Conservation (phyloP, 2,888 invertebrate genomes). For the Chaitophorus viminalis region DNA sequence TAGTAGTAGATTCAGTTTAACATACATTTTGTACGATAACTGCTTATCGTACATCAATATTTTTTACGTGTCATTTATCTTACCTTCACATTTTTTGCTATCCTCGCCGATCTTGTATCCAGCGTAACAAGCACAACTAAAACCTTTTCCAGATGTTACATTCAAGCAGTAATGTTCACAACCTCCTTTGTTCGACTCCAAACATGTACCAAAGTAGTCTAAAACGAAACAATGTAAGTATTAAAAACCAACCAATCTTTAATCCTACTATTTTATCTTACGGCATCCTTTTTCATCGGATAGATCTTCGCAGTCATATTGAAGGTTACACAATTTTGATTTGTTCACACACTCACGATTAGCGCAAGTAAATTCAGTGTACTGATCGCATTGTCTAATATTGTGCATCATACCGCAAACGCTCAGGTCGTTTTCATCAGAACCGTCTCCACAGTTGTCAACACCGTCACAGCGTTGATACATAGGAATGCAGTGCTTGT, state of each 20-base stretch:
- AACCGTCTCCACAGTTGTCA: constrained; percentile 94
- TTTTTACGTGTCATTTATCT: constrained; percentile 12
- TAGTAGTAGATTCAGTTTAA: neutral
- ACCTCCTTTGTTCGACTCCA: constrained; percentile 75
- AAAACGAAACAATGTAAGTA: constrained; percentile 58
- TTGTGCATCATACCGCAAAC: constrained; percentile 74
- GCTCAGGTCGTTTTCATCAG: constrained; percentile 95
- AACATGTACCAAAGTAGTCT: constrained; percentile 69
- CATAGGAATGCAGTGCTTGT: constrained; percentile 84
- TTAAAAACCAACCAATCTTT: neutral
- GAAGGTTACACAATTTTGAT: constrained; percentile 84
- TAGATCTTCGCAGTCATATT: constrained; percentile 90
- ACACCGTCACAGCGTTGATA: constrained; percentile 91
- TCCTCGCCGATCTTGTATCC: constrained; percentile 84
- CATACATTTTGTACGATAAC: neutral
- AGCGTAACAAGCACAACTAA: constrained; percentile 88
- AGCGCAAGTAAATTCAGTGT: constrained; percentile 86
- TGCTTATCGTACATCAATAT: too few species aligned
- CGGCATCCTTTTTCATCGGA: constrained; percentile 92
- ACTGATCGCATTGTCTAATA: constrained; percentile 80
- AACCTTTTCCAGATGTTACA: constrained; percentile 81
- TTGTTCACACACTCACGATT: constrained; percentile 86
- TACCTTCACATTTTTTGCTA: constrained; percentile 79
- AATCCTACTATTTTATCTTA: constrained; percentile 67
- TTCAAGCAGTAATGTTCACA: constrained; percentile 93